Base-by-base conservation (phyloP, 2,797 vertebrate genomes). In the Oophaga sylvatica region DNA sequence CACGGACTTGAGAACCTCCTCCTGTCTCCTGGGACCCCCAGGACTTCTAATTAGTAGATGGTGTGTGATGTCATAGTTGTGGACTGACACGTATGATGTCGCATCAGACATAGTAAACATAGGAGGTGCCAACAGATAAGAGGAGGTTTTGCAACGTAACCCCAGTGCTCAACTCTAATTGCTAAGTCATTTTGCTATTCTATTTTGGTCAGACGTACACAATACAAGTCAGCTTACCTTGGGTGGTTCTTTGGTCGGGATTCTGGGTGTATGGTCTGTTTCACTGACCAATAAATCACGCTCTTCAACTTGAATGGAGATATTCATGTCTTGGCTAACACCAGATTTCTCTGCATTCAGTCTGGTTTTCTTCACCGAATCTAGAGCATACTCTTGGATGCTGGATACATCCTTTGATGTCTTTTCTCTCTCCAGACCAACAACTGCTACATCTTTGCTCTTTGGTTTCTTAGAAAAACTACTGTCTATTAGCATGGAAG, bases 201-300 rank as follows among this genome's bases (percentile, higher is more conserved):
- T 53, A 31, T 13, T 59, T 15, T 20, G 5, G 41, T 1, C 5
- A 85, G 35, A 63, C 15, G 5, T 85, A 22, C 22, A 31, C 22
- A 17, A 81, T 22, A 45, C 8, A 56, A 3, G 22, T 63, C 26
- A 35, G 2, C 57, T 88, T 85, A 88, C 87, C 87, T 80, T 88
- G 67, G 65, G 63, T 71, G 41, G 78, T 73, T 80, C 75, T 29
- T 73, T 81, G 67, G 68, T 48, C 22, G 17, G 6, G 8, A n/a
- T 16, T 13, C 0, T 78, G 35, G 31, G 13, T 22, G 31, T 13
- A 9, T 29, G 20, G 20, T 22, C 56, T 3, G 15, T 62, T 48
- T 63, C 87, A 53, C 15, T 29, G 22, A 70, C 87, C 26, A 17
- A 41, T 41, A 2, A 26, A 56, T 0, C 60, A 62, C 10, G 26